phyloP scores from a whole-genome alignment of 2,113 vertebrate species.

The Sceloporus undulatus region DNA sequence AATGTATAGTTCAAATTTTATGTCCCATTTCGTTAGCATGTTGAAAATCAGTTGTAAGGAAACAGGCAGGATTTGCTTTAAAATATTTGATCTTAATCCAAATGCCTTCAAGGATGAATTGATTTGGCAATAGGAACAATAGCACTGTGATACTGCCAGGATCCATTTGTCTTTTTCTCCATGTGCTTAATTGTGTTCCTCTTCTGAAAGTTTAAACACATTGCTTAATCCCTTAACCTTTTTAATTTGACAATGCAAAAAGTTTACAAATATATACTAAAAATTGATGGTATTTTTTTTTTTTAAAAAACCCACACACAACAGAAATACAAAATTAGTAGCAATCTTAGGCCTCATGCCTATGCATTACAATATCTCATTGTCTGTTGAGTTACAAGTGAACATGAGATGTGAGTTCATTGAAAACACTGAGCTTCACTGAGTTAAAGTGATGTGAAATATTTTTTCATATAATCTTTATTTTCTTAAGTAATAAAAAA shows the following conservation, averaged over 20 bases:
- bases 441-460: neutral
- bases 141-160: slow-evolving; percentile 40
- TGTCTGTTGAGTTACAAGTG: neutral
- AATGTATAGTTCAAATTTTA: slow-evolving; percentile 55
- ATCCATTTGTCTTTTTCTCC: slow-evolving; percentile 28
- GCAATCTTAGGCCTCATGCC: neutral
- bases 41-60: slow-evolving; percentile 57
- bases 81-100: slow-evolving; percentile 64
- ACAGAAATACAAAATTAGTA: neutral
- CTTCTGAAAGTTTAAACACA: slow-evolving; percentile 34
- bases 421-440: too few species aligned
- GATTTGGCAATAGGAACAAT: slow-evolving; percentile 62
- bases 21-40: slow-evolving; percentile 53
- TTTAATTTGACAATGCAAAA: slow-evolving; percentile 28
- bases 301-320: neutral
- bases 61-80: slow-evolving; percentile 57
- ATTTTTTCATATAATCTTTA: neutral
- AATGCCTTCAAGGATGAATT: slow-evolving; percentile 53
- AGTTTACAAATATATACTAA: slow-evolving; percentile 35
- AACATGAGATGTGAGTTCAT: neutral
- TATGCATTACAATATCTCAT: neutral
- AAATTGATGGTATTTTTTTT: neutral
- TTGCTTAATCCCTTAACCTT: neutral
- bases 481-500: too few species aligned
- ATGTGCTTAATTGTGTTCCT: slow-evolving; percentile 52